Evolutionary conservation across 2,797 vertebrate genomes (phyloP), one percentile per base, ranked within the genome.

Genomic region (Cuculus canorus): DNA sequence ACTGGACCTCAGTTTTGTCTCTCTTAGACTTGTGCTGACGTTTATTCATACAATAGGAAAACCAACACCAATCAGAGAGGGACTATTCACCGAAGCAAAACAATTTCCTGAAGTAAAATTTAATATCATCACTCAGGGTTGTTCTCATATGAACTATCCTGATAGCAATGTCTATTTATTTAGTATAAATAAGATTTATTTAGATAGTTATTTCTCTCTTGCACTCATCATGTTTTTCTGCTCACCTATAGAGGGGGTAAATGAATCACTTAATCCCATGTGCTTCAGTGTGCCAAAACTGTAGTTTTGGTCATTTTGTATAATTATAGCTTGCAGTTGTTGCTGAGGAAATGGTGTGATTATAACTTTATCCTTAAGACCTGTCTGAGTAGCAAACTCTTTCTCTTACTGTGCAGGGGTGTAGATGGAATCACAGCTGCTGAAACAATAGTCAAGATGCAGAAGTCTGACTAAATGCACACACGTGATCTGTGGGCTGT

Each of bases 251-350:
- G 84, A 95, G 33, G 19, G 73, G 23, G 19, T 75, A 71, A 95
- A 92, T 82, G 64, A 96, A 85, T 90, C 69, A 23, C 59, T 95
- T 92, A 86, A 90, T 85, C 48, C 64, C 43, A n/a, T 41, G 33
- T 66, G 33, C 54, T 66, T 93, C 57, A 37, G 24, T 43, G 60
- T 68, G 52, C 32, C 68, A 52, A 93, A 96, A 97, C 85, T 78
- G 91, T 68, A 72, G 56, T 86, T 91, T 92, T 82, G 47, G 63
- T 63, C 70, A 92, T 94, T 95, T 78, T 88, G 57, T 88, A 4
- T 94, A 93, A 94, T 96, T 96, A 88, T 23, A 92, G 33, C 41
- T 83, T 95, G 76, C 17, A 32, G 39, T 80, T 85, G 12, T 87
- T 91, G 33, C 72, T 84, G 56, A 82, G 65, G 88, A 96, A 94